A percentile compares a stretch with the other conserved stretches of the same genome.
Conservation (phyloP, 2,888 invertebrate genomes). For the Volucella bombylans region DNA sequence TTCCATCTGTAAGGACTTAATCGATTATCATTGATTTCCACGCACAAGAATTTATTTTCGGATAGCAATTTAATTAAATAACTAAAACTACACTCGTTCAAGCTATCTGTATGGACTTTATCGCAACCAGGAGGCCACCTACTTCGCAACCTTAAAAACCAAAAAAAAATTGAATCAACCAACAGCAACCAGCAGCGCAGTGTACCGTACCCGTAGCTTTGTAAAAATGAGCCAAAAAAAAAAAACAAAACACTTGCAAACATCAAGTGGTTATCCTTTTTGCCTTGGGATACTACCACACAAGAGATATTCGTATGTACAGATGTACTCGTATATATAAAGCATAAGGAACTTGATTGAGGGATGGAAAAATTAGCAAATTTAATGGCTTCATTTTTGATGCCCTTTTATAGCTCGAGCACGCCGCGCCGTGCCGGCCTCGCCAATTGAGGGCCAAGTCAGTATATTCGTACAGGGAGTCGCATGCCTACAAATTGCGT, state of each 20-base stretch:
- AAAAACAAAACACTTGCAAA: constrained; percentile 38
- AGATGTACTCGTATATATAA: too few relatives aligned
- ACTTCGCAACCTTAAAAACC: constrained; percentile 67
- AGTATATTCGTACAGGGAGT: constrained; percentile 29
- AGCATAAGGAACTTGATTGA: constrained; percentile 66
- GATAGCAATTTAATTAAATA: constrained; percentile 68
- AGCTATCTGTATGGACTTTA: constrained; percentile 48
- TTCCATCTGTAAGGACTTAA: constrained; percentile 28
- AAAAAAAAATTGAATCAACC: constrained; percentile 9
- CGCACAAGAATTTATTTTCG: constrained; percentile 56
- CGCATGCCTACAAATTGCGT: constrained; percentile 73
- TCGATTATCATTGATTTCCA: constrained; percentile 68
- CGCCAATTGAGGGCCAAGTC: not conserved
- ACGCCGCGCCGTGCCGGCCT: constrained; percentile 29
- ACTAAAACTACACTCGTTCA: constrained; percentile 51
- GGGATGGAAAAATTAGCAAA: constrained; percentile 74
- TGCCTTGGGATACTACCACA: constrained; percentile 62
- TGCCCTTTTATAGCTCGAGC: constrained; percentile 71
- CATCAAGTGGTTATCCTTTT: constrained; percentile 70
- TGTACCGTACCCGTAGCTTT: too few relatives aligned
- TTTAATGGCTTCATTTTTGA: constrained; percentile 74
- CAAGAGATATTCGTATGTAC: constrained; percentile 35
- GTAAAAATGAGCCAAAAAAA: constrained; percentile 11
- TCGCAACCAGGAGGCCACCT: constrained; percentile 68
- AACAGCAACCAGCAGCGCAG: not conserved